Conservation (phyloP, 2,113 vertebrate species). For the Procavia capensis region DNA sequence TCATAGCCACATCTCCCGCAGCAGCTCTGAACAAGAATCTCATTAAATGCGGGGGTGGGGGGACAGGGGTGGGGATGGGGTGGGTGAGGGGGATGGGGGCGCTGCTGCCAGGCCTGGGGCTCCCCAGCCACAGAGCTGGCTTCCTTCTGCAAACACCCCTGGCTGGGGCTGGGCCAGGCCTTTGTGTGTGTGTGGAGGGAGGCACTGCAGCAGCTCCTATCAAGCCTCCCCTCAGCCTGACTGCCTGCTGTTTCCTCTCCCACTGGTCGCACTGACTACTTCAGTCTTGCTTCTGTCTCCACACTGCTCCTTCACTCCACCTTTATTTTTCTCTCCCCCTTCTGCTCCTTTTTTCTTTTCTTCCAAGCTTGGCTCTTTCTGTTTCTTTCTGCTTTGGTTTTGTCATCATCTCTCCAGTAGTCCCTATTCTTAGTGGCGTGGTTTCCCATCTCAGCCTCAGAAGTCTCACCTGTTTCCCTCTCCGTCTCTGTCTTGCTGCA, state of each 20-base stretch:
- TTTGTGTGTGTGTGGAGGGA: background rate
- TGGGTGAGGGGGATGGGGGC: too few relatives aligned
- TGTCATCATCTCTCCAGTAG: background rate
- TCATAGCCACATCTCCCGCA: constrained; percentile 70
- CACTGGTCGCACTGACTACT: background rate
- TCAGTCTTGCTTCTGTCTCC: background rate
- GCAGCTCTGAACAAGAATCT: constrained; percentile 79
- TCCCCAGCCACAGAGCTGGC: constrained; percentile 74
- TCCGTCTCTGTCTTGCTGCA: background rate
- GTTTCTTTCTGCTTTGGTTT: constrained; percentile 16
- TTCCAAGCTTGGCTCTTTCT: background rate
- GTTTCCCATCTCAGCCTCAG: background rate
- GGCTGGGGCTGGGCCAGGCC: background rate
- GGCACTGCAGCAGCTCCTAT: background rate
- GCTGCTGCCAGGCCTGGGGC: constrained; percentile 67
- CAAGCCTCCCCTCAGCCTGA: background rate
- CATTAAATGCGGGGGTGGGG: constrained; percentile 76
- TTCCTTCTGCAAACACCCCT: constrained; percentile 72
- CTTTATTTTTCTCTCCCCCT: background rate
- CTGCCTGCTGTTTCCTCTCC: background rate
- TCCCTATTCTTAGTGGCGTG: background rate
- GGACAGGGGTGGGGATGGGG: too few relatives aligned
- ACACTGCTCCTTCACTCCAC: background rate
- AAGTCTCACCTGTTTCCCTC: background rate
- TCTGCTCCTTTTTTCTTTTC: background rate